Evolutionary conservation across 2,797 vertebrate species (phyloP).

Genomic region (Steatocranus sp.): DNA sequence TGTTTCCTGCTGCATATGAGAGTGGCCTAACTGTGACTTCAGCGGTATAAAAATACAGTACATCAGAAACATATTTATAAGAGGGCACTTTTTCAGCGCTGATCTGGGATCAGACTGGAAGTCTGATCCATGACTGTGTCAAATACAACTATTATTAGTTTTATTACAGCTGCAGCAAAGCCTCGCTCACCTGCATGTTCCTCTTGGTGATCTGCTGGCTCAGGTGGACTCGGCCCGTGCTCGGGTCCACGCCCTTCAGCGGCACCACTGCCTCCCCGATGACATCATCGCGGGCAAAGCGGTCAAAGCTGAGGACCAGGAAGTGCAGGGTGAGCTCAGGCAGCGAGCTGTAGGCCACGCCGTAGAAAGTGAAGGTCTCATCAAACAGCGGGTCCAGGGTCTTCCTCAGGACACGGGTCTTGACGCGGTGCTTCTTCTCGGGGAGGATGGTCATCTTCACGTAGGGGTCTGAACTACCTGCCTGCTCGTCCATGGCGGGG

Average conservation of each 20-base stretch:
- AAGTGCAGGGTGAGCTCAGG: constrained; percentile 94
- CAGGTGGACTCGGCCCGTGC: constrained; percentile 90
- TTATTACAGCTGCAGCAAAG: not conserved
- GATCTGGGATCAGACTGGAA: not conserved
- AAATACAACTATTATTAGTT: not conserved
- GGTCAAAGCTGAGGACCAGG: constrained; percentile 94
- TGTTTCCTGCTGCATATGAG: not conserved
- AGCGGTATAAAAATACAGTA: not conserved
- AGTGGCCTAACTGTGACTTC: not conserved
- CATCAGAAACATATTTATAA: not conserved
- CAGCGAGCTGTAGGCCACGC: constrained; percentile 90
- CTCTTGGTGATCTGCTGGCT: constrained; percentile 91
- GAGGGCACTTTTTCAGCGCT: not conserved
- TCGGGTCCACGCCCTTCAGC: constrained; percentile 88
- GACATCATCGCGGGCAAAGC: constrained; percentile 92
- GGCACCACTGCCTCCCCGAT: constrained; percentile 95
- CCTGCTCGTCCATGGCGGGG: constrained; percentile 87
- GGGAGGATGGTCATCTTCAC: constrained; percentile 98
- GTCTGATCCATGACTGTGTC: not conserved
- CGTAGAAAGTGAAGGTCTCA: constrained; percentile 98
- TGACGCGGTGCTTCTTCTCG: constrained; percentile 93
- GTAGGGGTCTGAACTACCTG: constrained; percentile 88
- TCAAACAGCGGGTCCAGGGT: constrained; percentile 92
- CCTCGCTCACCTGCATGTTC: constrained; percentile 84
- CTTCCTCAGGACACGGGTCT: constrained; percentile 93